Conservation (phyloP, 37 sponge, comb jelly and placozoan species). For the Eunapius fragilis region DNA sequence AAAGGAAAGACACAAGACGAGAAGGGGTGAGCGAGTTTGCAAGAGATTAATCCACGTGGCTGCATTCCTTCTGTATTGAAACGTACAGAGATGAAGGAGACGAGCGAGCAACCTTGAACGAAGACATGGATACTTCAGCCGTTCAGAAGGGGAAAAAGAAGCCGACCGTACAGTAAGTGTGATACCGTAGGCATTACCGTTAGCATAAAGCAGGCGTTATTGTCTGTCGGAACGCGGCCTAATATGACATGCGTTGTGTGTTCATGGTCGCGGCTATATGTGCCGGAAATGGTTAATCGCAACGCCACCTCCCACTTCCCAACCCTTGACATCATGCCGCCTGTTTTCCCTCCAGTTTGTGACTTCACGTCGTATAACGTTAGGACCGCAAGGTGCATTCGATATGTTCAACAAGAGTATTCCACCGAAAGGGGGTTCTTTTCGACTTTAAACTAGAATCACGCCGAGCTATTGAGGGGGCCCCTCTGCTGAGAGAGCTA, state of each 20-base stretch:
- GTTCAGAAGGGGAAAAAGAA: neutral
- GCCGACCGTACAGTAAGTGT: neutral
- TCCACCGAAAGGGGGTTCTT: too few species aligned
- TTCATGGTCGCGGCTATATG: neutral
- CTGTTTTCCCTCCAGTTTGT: too few species aligned
- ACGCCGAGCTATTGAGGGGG: too few species aligned
- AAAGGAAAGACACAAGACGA: constrained; percentile 40
- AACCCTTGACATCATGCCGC: too few species aligned
- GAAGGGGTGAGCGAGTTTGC: neutral
- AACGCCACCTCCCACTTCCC: too few species aligned
- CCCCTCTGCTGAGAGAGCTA: too few species aligned
- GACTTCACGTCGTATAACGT: too few species aligned
- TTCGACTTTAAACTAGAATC: too few species aligned
- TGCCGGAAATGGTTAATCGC: neutral
- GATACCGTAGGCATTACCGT: neutral
- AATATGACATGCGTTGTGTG: neutral
- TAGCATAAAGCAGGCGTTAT: too few species aligned
- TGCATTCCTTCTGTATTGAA: neutral
- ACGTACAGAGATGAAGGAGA: neutral
- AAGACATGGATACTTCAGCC: neutral
- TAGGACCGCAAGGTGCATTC: too few species aligned
- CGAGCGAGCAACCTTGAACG: neutral
- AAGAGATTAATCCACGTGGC: neutral
- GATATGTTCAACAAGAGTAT: too few species aligned
- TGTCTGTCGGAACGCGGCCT: neutral